Conservation (phyloP, 2,888 invertebrate species). For the Siphlonurus alternatus region DNA sequence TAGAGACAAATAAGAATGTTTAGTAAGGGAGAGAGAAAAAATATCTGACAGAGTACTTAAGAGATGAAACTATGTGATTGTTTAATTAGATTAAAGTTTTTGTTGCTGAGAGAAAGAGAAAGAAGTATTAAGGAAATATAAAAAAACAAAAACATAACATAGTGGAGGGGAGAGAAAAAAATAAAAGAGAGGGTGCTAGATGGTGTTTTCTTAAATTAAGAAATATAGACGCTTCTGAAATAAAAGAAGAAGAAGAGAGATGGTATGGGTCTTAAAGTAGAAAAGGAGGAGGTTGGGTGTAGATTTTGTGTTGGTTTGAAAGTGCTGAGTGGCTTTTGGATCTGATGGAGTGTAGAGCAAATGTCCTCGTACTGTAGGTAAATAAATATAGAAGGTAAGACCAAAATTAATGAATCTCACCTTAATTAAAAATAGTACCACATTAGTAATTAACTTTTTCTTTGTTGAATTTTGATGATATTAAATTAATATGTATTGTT, state of each 20-base stretch:
- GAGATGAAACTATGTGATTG: neutral
- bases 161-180: neutral
- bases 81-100: neutral
- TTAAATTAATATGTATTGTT: too few species aligned
- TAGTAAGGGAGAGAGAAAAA: too few species aligned
- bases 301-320: neutral
- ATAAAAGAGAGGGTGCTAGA: neutral
- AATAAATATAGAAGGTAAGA: too few species aligned
- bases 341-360: neutral
- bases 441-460: too few species aligned
- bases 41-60: too few species aligned
- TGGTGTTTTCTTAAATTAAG: neutral
- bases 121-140: too few species aligned
- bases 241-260: neutral
- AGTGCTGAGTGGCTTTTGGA: neutral
- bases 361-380: too few species aligned
- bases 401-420: too few species aligned
- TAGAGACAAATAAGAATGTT: too few species aligned
- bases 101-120: neutral
- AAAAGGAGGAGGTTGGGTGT: neutral
- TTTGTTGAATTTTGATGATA: too few species aligned
- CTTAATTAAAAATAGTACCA: too few species aligned
- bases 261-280: neutral
- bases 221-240: neutral
- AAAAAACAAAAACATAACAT: too few species aligned